These are phyloP conservation scores for Homalodisca vitripennis DNA, from an alignment of 1,140 invertebrate species.

Conservation along the genomic window DNA sequence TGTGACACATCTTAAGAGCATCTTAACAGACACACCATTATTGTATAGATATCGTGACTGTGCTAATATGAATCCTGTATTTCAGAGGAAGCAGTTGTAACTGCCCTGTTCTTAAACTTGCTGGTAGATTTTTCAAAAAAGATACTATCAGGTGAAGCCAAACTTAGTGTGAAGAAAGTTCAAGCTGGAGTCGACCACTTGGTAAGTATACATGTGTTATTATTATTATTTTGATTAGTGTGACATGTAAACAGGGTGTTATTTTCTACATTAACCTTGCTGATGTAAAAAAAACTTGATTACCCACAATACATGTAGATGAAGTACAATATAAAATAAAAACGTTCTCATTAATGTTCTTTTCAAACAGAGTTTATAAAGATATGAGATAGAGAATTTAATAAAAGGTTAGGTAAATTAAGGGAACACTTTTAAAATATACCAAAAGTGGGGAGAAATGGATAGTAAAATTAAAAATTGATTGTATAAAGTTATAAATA, in stretches of 20 bases:
- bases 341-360: too few species aligned
- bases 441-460: too few species aligned
- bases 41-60: neutral
- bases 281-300: neutral
- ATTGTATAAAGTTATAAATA: too few species aligned
- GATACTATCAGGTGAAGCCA: neutral
- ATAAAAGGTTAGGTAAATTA: too few species aligned
- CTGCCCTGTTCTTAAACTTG: neutral
- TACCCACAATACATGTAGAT: neutral
- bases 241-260: neutral
- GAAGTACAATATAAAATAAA: neutral
- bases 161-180: neutral
- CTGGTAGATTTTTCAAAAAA: neutral
- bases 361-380: too few species aligned
- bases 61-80: neutral
- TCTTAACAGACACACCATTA: neutral
- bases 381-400: too few species aligned
- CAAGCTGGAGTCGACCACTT: neutral
- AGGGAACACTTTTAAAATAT: too few species aligned
- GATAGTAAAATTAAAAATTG: too few species aligned
- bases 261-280: neutral
- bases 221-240: neutral
- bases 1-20: neutral
- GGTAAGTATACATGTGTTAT: neutral
- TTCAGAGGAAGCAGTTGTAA: neutral